Evolutionary conservation across 2,888 invertebrate genomes (phyloP), one percentile per base, ranked within the genome.

Genomic region (Erebia ligea): DNA sequence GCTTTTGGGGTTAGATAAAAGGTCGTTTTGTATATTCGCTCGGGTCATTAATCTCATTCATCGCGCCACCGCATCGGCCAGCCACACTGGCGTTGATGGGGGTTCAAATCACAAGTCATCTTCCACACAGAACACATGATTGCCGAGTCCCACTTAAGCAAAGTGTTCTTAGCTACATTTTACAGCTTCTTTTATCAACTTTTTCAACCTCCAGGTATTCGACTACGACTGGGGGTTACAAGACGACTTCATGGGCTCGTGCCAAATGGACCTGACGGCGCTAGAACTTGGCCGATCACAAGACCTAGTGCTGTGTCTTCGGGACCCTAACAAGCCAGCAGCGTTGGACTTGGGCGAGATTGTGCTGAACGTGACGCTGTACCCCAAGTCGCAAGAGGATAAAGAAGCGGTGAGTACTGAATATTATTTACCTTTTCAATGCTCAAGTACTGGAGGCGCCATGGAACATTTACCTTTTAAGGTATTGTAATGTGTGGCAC

Each of bases 211-310:
- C 5, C 85, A 97, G 97, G 97, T 99, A 8, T 99, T 97, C 86
- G 99, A 99, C 92, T 99, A 99, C 87, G 99, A 99, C 86, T 98
- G 99, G 97, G 99, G 98, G 45, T 95, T 98, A 58, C 96, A 97
- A 91, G 99, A 99, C 86, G 99, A 99, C 93, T 99, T 99, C 86
- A 99, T 99, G 98, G 99, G 99, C 1, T 95, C 97, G 67, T 97
- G 98, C 9, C 95, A 95, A 76, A 87, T 99, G 77, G 98, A 98
- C 86, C 94, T 99, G 68, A 96, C 97, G 0, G 95, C 96, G 59
- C 86, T 99, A 75, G 98, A 98, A 80, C 93, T 98, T 66, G 97
- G 96, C 63, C 93, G 96, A 73, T 89, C 95, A 1, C 95, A 95
- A 79, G 98, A 99, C 81, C 86, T 99, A 76, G 95, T 95, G 69